Percentiles rank a stretch among this genome's conserved stretches.
phyloP scores from a whole-genome alignment of 30 jellyfish, hydroid and myxozoan genomes.

The Calvadosia cruxmelitensis region DNA sequence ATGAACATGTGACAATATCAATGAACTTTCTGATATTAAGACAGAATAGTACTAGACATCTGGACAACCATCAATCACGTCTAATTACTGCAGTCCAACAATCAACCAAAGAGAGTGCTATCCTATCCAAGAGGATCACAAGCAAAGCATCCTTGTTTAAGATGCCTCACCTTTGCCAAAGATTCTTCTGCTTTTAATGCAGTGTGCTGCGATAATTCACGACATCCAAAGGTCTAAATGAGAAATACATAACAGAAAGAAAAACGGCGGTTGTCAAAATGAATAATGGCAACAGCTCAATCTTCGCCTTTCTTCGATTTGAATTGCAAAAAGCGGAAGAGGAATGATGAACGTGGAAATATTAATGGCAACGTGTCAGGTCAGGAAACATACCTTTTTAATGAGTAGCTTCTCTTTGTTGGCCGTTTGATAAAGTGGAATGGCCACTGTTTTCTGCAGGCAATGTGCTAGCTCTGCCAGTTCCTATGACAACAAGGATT shows the following conservation, averaged over 20 bases:
- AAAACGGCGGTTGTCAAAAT: background rate
- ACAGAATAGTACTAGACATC: too few relatives aligned
- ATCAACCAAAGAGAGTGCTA: too few relatives aligned
- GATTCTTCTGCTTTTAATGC: slow-evolving; percentile 34
- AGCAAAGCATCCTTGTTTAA: too few relatives aligned
- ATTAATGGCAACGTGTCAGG: background rate
- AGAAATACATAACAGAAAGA: background rate
- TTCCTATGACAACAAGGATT: slow-evolving; percentile 28
- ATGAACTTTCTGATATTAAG: too few relatives aligned
- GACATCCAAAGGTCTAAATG: slow-evolving; percentile 34
- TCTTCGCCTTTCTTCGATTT: too few relatives aligned
- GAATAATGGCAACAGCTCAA: too few relatives aligned
- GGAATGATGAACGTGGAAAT: background rate
- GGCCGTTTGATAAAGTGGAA: slow-evolving; percentile 25
- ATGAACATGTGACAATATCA: too few relatives aligned
- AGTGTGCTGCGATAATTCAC: slow-evolving; percentile 33
- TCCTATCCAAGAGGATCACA: too few relatives aligned
- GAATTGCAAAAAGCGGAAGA: too few relatives aligned
- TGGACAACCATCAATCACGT: too few relatives aligned
- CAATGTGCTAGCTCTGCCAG: slow-evolving; percentile 43
- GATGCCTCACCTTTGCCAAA: slow-evolving; percentile 19
- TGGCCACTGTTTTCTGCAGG: slow-evolving; percentile 41
- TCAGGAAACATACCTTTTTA: slow-evolving; percentile 19
- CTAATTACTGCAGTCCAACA: too few relatives aligned
- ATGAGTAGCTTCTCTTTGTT: slow-evolving; percentile 23